These are phyloP conservation scores for Macquaria ambigua DNA, from an alignment of 2,113 vertebrate genomes.

Conservation along the genomic window DNA sequence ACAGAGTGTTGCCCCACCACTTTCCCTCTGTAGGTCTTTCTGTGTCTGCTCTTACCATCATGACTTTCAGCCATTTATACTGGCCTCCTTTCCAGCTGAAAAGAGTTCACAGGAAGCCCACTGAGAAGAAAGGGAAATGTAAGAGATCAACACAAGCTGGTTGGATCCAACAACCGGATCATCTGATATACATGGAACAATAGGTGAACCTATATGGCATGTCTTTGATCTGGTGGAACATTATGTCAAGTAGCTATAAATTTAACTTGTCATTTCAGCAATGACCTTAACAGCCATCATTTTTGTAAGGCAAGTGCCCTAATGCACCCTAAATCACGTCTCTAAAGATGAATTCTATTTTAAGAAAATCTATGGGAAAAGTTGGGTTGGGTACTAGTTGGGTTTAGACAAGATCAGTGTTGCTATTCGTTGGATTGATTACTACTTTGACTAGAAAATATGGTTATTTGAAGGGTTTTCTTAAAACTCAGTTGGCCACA, in stretches of 20 bases:
- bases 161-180: conserved; percentile 29
- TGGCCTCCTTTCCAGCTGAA: conserved; percentile 70
- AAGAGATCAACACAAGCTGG: conserved; percentile 48
- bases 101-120: conserved; percentile 46
- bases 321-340: not conserved
- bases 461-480: not conserved
- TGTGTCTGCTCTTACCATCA: conserved; percentile 38
- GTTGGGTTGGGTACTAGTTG: too few relatives aligned
- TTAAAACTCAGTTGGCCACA: not conserved
- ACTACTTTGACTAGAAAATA: not conserved
- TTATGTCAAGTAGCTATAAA: not conserved
- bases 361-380: not conserved
- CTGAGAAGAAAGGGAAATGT: conserved; percentile 44
- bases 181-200: conserved; percentile 62
- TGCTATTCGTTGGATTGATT: not conserved
- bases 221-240: not conserved
- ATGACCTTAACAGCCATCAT: not conserved
- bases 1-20: conserved; percentile 3
- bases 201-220: not conserved
- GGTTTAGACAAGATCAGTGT: not conserved
- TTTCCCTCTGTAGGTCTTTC: conserved; percentile 6
- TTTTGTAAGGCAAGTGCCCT: not conserved
- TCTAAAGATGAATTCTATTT: not conserved
- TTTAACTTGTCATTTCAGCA: not conserved
- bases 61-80: conserved; percentile 71